A percentile compares a stretch with the other conserved stretches of the same genome.
phyloP scores from a whole-genome alignment of 2,113 vertebrate genomes.

The Indicator maculatus region DNA sequence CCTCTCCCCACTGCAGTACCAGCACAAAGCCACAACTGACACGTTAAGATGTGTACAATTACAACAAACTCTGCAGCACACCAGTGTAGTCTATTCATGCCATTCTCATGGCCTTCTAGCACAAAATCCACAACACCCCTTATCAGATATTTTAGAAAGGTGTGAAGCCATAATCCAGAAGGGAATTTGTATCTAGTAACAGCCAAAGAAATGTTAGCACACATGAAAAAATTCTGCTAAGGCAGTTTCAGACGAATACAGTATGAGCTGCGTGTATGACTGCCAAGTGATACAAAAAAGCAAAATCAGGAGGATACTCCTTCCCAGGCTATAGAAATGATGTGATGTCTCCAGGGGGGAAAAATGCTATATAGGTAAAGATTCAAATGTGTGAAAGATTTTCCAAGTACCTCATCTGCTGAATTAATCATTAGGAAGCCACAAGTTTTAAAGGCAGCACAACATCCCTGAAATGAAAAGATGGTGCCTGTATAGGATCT shows the following conservation, averaged over 20 bases:
- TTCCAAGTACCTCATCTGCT: background rate
- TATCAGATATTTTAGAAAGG: background rate
- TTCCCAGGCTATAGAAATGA: background rate
- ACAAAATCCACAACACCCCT: background rate
- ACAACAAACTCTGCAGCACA: background rate
- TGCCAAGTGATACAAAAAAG: background rate
- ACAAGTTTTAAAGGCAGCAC: background rate
- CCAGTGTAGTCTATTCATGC: background rate
- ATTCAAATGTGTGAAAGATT: background rate
- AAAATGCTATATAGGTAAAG: background rate
- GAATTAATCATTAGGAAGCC: conserved; percentile 9
- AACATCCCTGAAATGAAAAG: background rate
- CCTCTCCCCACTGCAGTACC: background rate
- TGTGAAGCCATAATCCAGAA: background rate
- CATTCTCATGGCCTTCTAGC: background rate
- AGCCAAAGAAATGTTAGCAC: background rate
- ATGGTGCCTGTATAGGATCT: background rate
- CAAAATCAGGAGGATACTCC: background rate
- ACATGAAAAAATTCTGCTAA: background rate
- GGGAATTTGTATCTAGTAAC: background rate
- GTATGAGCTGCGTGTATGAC: background rate
- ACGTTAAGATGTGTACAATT: accelerated
- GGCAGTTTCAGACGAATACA: background rate
- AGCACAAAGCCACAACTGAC: background rate
- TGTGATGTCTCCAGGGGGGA: background rate